These are phyloP conservation scores for Cichlasoma orientale DNA, from an alignment of 2,797 vertebrate genomes.

Conservation along the genomic window DNA sequence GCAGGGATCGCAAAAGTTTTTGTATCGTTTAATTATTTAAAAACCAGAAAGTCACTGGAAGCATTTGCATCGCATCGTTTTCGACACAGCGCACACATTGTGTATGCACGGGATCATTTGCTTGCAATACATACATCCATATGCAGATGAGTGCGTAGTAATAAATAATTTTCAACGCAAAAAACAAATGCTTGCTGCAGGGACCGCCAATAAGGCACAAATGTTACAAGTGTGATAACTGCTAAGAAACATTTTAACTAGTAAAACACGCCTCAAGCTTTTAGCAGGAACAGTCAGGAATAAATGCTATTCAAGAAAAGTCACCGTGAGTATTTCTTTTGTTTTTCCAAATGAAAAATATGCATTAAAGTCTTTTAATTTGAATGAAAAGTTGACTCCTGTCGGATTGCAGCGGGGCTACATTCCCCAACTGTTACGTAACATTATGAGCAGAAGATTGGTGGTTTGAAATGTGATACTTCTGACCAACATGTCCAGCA, in stretches of 20 bases:
- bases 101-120: not conserved
- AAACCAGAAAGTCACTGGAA: not conserved
- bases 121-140: not conserved
- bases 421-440: not conserved
- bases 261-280: conserved; percentile 2
- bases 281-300: not conserved
- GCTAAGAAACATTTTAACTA: not conserved
- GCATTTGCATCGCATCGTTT: conserved; percentile 1
- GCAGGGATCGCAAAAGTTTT: not conserved
- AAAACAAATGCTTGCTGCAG: not conserved
- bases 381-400: not conserved
- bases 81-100: not conserved
- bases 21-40: conserved; percentile 1
- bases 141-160: conserved; percentile 1
- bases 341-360: not conserved
- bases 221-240: not conserved
- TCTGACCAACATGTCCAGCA: not conserved
- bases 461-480: not conserved
- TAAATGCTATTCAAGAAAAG: not conserved
- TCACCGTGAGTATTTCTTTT: not conserved
- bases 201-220: conserved; percentile 4
- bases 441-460: not conserved
- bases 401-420: not conserved
- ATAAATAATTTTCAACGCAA: not conserved
- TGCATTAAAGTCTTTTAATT: not conserved